These are phyloP conservation scores for Drosophila borborema DNA, from an alignment of 2,888 invertebrate species.

Conservation along the genomic window DNA sequence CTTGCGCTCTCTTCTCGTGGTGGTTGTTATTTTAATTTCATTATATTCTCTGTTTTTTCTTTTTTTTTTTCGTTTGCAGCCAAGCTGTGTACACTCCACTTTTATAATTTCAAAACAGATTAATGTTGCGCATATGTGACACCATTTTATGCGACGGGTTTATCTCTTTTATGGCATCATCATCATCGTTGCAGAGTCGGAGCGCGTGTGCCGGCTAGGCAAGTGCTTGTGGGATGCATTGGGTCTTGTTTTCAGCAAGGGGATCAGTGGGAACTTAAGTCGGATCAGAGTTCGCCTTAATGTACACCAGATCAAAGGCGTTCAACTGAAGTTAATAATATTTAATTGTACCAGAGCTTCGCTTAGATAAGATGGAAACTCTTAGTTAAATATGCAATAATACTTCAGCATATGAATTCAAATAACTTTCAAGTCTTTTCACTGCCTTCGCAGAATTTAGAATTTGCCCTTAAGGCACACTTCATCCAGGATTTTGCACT, in stretches of 20 bases:
- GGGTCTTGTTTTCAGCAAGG: conserved; percentile 2
- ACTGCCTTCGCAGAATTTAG: too few species aligned
- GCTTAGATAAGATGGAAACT: background rate
- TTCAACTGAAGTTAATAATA: background rate
- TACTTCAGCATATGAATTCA: background rate
- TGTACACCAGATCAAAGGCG: conserved; percentile 51
- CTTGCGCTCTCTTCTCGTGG: conserved; percentile 38
- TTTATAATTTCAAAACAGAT: conserved; percentile 83
- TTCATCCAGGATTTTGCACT: background rate
- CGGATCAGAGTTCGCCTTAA: conserved; percentile 62
- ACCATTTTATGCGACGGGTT: conserved; percentile 81
- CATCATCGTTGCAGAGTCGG: conserved; percentile 24
- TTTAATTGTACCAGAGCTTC: background rate
- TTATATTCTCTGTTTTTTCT: conserved; percentile 31
- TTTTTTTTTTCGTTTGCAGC: conserved; percentile 5
- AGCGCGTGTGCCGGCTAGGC: conserved; percentile 22
- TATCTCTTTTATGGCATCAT: conserved; percentile 82
- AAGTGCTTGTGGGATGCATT: conserved; percentile 19
- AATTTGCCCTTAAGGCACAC: background rate
- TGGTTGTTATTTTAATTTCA: conserved; percentile 81
- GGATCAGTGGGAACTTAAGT: conserved; percentile 57
- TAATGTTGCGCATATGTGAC: conserved; percentile 83
- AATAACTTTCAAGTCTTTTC: background rate
- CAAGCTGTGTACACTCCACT: conserved; percentile 66
- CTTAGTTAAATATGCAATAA: background rate